Conservation (phyloP, 2,113 vertebrate species). For the Sturnira hondurensis region DNA sequence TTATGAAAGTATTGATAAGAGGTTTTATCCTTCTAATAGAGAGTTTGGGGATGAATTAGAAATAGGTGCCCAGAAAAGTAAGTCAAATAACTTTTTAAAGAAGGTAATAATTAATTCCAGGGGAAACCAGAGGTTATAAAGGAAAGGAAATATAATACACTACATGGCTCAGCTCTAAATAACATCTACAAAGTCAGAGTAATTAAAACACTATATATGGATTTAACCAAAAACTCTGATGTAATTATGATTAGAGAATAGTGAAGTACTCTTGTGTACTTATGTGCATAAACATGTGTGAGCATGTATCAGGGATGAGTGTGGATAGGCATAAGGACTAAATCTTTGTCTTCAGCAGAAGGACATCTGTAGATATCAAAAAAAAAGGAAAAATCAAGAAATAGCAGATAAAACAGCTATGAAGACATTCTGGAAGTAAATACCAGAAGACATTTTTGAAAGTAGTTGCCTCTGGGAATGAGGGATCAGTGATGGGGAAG, state of each 20-base stretch:
- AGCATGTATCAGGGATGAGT: background rate
- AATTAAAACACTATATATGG: background rate
- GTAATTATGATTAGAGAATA: background rate
- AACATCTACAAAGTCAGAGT: background rate
- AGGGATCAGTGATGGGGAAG: background rate
- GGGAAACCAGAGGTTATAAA: background rate
- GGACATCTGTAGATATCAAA: background rate
- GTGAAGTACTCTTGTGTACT: background rate
- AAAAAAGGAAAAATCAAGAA: background rate
- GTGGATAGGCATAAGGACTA: background rate
- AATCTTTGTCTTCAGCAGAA: background rate
- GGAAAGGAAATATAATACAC: background rate
- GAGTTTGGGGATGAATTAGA: background rate
- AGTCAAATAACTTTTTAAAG: background rate
- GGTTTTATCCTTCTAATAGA: background rate
- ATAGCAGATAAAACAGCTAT: background rate
- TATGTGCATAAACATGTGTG: background rate
- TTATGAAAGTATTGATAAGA: background rate
- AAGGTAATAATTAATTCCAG: background rate
- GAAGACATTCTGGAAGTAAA: background rate
- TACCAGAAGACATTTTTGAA: background rate
- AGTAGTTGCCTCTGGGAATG: background rate
- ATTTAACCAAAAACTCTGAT: background rate
- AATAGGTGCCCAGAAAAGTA: background rate
- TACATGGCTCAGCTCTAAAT: background rate